phyloP scores from a whole-genome alignment of 2,113 vertebrate species.

The Gadus chalcogrammus region DNA sequence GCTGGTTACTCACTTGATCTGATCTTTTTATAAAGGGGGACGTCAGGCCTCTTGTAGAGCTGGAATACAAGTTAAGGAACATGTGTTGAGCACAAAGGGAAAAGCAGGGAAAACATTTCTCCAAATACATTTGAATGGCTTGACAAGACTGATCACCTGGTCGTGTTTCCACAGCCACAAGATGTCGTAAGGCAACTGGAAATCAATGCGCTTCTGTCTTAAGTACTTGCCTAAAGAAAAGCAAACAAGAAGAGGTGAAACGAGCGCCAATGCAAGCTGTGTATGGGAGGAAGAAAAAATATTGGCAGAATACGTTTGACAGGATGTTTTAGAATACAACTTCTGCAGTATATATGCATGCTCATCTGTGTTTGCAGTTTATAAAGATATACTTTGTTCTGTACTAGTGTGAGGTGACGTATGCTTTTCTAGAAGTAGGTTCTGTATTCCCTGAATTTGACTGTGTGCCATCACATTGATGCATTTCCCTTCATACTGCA shows the following conservation, averaged over 20 bases:
- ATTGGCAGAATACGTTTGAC: no score
- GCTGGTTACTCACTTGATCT: slow-evolving; percentile 87
- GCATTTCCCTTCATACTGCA: neutral
- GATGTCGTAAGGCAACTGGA: slow-evolving; percentile 98
- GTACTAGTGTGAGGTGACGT: neutral
- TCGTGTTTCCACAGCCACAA: slow-evolving; percentile 99
- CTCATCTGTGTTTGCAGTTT: neutral
- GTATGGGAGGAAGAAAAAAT: slow-evolving; percentile 1
- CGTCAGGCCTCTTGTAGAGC: slow-evolving; percentile 97
- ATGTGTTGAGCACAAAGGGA: neutral
- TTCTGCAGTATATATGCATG: neutral
- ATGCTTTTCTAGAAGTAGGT: neutral
- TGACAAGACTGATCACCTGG: slow-evolving; percentile 78
- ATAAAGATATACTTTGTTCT: neutral
- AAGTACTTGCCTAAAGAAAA: slow-evolving; percentile 88
- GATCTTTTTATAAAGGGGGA: slow-evolving; percentile 98
- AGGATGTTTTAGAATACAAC: no score
- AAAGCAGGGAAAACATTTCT: slow-evolving; percentile 10
- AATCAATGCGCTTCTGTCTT: slow-evolving; percentile 95
- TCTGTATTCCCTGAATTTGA: no score
- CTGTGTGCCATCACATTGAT: no score
- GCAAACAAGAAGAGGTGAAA: neutral
- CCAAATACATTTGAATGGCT: slow-evolving; percentile 9
- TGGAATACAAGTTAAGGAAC: slow-evolving; percentile 38
- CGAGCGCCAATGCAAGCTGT: slow-evolving; percentile 25